phyloP scores from a whole-genome alignment of 2,113 vertebrate genomes.

The Epinephelus moara region DNA sequence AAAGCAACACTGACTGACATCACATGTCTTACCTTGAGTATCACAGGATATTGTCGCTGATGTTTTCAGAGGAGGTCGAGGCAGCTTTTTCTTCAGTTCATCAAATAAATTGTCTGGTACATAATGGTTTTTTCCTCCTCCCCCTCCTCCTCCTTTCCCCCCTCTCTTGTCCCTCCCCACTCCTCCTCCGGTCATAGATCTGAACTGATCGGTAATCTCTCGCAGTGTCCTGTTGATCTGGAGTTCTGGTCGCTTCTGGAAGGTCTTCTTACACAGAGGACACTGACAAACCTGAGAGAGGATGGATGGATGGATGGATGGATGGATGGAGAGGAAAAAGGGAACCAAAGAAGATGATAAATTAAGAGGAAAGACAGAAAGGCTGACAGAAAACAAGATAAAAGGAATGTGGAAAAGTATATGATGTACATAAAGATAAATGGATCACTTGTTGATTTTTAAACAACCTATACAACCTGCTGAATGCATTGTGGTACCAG shows the following conservation, averaged over 20 bases:
- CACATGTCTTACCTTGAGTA: not conserved
- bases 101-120: conserved; percentile 34
- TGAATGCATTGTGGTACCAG: no score
- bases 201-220: conserved; percentile 84
- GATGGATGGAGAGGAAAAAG: not conserved
- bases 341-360: not conserved
- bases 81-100: conserved; percentile 61
- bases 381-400: not conserved
- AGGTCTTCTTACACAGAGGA: conserved; percentile 83
- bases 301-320: not conserved
- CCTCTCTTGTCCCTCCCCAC: conserved; percentile 16
- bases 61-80: not conserved
- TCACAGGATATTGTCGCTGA: not conserved
- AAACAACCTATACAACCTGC: no score
- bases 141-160: conserved; percentile 19
- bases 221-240: conserved; percentile 83
- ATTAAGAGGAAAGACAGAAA: not conserved
- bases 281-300: conserved; percentile 73
- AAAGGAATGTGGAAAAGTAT: no score
- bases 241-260: conserved; percentile 78
- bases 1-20: no score
- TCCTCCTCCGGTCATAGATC: conserved; percentile 48
- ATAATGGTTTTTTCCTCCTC: not conserved
- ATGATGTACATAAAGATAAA: no score
- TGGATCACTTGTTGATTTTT: no score